Base-by-base conservation (phyloP, 2,113 vertebrate genomes). In the Tragulus kanchil region DNA sequence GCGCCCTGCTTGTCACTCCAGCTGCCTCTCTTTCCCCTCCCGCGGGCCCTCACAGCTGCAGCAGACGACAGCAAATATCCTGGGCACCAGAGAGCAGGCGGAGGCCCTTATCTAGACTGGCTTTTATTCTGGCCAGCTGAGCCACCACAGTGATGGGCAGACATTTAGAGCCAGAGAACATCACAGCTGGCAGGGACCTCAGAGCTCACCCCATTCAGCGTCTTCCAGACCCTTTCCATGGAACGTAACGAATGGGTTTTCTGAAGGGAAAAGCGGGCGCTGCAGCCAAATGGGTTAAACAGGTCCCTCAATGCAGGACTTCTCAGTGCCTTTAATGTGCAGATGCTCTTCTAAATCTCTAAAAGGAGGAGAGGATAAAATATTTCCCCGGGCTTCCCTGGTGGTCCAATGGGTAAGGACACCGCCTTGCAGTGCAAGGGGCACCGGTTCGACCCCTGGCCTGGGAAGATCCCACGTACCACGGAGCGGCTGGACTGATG, bases 291-390 rank as follows among this genome's bases (percentile, higher is more conserved):
- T 52, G 15, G 36, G 28, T 67, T 92, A 71, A 77, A n/a, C 6
- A 25, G 11, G 8, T 85, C 6, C 23, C 95, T 75, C 12, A 36
- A 23, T 52, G 5, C 54, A 90, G 50, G 15, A 94, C n/a, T 52
- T 93, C 54, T 25, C 71, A 28, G 81, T 94, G 62, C 31, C 62
- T 93, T 95, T 65, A 78, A 31, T 62, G 10, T 90, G 56, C 75
- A 59, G 15, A 58, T 25, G 0, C 59, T 65, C 45, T 3, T 84
- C 6, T 56, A 64, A 52, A 48, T 28, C 77, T 89, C 78, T 94
- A 64, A 82, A 67, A 88, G 77, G 52, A 94, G 90, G 54, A 77
- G 8, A 48, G 1, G 23, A 59, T 28, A 54, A 62, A 84, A 36
- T 50, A 79, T 86, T 84, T 90, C 36, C 36, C 36, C 36, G 36